phyloP scores from a whole-genome alignment of 1,140 invertebrate species.

The Monochamus saltuarius region DNA sequence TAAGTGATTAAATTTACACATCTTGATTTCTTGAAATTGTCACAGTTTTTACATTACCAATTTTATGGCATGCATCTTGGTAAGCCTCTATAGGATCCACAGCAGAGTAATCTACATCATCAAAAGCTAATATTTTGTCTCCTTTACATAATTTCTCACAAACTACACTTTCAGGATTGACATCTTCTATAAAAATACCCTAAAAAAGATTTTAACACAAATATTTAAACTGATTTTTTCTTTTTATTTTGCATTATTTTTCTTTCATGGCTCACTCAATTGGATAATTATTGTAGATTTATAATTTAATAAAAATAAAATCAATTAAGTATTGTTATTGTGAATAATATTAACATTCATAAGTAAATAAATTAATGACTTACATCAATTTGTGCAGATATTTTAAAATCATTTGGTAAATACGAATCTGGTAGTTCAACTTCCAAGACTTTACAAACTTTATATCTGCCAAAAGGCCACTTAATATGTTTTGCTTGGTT shows the following conservation, averaged over 20 bases:
- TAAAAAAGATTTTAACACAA: constrained; percentile 27
- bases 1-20: constrained; percentile 11
- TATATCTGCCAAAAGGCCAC: constrained; percentile 41
- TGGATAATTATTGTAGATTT: background rate
- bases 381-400: constrained; percentile 38
- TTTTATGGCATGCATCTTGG: constrained; percentile 39
- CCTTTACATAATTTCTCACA: constrained; percentile 43
- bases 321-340: background rate
- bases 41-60: constrained; percentile 34
- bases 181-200: constrained; percentile 47
- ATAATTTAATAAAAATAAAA: constrained; percentile 8
- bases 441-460: constrained; percentile 39
- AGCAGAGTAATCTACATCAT: constrained; percentile 46
- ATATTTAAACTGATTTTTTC: background rate
- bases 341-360: background rate
- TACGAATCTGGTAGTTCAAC: constrained; percentile 32
- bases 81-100: constrained; percentile 46
- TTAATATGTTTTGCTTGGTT: constrained; percentile 15
- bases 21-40: constrained; percentile 35
- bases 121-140: constrained; percentile 48
- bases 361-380: constrained; percentile 15
- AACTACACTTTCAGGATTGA: constrained; percentile 44
- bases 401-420: constrained; percentile 34
- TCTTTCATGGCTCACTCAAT: background rate
- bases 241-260: background rate